Conservation (phyloP, 1,140 invertebrate species). For the Eulimnadia texana region DNA sequence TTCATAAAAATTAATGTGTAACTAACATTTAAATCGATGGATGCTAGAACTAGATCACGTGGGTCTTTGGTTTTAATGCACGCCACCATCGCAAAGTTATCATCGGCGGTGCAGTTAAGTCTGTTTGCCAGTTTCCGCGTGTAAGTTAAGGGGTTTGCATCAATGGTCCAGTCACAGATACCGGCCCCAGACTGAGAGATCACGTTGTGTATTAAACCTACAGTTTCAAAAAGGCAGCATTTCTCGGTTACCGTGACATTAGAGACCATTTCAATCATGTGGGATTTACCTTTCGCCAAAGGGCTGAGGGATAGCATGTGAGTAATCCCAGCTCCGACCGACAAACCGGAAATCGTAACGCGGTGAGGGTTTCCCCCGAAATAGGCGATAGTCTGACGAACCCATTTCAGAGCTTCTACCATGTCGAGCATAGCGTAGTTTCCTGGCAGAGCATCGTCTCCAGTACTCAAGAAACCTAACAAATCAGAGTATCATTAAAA, state of each 20-base stretch:
- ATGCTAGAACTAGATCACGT: no score
- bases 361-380: constrained; percentile 39
- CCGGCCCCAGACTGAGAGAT: constrained; percentile 14
- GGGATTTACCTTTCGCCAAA: constrained; percentile 40
- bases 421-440: constrained; percentile 88
- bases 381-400: constrained; percentile 59
- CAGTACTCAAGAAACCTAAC: constrained; percentile 70
- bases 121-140: constrained; percentile 5
- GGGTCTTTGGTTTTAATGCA: no score
- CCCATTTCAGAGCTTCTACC: constrained; percentile 68
- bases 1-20: no score
- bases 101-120: no score
- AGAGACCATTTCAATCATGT: no score
- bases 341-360: constrained; percentile 56
- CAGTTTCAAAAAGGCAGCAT: no score
- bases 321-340: constrained; percentile 48
- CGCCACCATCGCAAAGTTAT: no score
- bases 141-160: constrained; percentile 9
- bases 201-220: constrained; percentile 15
- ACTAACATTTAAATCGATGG: no score
- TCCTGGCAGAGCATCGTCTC: constrained; percentile 64
- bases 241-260: no score
- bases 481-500: background rate
- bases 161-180: constrained; percentile 14
- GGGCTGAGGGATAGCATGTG: constrained; percentile 53